A percentile compares a stretch with the other conserved stretches of the same genome.
Evolutionary conservation across 2,113 vertebrate genomes (phyloP).

Genomic region (Gadus macrocephalus): DNA sequence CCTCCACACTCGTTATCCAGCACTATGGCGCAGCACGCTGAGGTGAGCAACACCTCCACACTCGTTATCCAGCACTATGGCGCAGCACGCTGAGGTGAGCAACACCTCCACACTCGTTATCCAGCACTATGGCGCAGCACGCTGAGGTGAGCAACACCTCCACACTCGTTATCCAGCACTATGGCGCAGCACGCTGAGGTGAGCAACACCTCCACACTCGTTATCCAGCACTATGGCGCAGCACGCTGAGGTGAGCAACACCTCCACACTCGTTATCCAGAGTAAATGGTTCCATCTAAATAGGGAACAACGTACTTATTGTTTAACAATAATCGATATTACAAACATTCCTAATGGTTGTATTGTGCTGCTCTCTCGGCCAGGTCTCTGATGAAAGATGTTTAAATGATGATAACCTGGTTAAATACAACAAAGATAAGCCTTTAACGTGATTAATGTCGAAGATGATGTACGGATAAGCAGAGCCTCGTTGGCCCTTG

Average conservation of each 20-base stretch:
- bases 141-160: slow-evolving; percentile 77
- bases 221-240: slow-evolving; percentile 97
- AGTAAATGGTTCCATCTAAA: no score
- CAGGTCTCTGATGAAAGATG: no score
- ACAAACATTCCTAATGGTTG: no score
- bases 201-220: neutral
- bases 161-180: slow-evolving; percentile 79
- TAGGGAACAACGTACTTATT: no score
- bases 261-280: neutral
- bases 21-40: slow-evolving; percentile 95
- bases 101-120: neutral
- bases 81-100: slow-evolving; percentile 89
- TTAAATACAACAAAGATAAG: no score
- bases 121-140: slow-evolving; percentile 96
- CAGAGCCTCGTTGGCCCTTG: no score
- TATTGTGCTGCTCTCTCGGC: no score
- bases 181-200: slow-evolving; percentile 98
- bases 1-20: slow-evolving; percentile 68
- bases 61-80: slow-evolving; percentile 93
- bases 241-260: slow-evolving; percentile 83
- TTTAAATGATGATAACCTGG: no score
- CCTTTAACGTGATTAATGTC: no score
- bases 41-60: slow-evolving; percentile 67
- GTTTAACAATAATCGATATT: no score
- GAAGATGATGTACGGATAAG: no score